Evolutionary conservation across 2,888 invertebrate species (phyloP).

Genomic region (Lathronympha strigana): DNA sequence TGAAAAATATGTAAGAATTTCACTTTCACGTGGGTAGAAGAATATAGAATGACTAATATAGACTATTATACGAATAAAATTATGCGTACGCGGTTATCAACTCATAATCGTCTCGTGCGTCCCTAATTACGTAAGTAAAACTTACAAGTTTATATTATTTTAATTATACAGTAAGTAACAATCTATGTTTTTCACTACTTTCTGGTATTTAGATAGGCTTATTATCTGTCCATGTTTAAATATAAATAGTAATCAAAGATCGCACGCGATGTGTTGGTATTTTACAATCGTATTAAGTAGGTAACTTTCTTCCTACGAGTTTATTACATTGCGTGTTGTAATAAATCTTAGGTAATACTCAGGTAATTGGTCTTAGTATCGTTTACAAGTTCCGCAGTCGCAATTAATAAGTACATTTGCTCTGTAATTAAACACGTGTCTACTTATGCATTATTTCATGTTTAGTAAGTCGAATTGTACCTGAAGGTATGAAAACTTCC

Average conservation of each 20-base stretch:
- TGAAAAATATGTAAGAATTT: slow-evolving; percentile 20
- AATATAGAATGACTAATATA: neutral
- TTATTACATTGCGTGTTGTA: neutral
- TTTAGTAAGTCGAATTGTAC: too few species aligned
- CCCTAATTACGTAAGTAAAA: neutral
- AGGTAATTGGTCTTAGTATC: neutral
- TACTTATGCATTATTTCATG: too few species aligned
- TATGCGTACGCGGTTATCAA: too few species aligned
- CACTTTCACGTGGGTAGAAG: slow-evolving; percentile 1
- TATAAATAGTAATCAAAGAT: neutral
- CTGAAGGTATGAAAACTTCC: too few species aligned
- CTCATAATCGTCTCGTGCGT: too few species aligned
- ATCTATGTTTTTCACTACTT: neutral
- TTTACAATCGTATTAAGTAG: slow-evolving; percentile 3
- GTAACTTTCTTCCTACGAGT: neutral
- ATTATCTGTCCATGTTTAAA: neutral
- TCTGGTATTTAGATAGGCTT: neutral
- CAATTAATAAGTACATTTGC: neutral
- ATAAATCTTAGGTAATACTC: neutral
- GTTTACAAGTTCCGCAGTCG: neutral
- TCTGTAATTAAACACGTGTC: too few species aligned
- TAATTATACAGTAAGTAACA: neutral
- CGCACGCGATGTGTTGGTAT: neutral
- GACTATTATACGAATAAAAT: too few species aligned
- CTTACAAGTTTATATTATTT: neutral